These are phyloP conservation scores for Temnothorax longispinosus DNA, from an alignment of 1,140 invertebrate species.

Conservation along the genomic window DNA sequence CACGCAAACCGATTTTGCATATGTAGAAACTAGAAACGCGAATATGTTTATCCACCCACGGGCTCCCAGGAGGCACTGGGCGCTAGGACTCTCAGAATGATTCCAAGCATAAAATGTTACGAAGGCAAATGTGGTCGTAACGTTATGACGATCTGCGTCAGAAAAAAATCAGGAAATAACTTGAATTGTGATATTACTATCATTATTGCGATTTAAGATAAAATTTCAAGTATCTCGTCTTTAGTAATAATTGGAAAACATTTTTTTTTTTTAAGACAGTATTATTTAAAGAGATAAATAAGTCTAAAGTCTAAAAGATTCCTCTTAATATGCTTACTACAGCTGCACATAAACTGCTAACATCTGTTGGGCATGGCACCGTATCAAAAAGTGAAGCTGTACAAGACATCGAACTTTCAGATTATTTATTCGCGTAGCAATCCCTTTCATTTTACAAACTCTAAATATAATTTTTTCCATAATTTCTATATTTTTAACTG, in stretches of 20 bases:
- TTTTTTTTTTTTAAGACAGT: background rate
- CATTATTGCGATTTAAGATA: background rate
- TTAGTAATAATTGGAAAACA: background rate
- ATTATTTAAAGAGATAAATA: background rate
- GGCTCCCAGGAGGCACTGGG: background rate
- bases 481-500: background rate
- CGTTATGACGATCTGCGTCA: background rate
- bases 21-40: background rate
- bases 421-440: background rate
- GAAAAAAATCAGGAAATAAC: background rate
- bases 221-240: background rate
- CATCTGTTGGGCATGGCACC: background rate
- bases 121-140: background rate
- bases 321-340: background rate
- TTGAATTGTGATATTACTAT: background rate
- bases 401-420: background rate
- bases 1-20: background rate
- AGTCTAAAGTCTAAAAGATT: background rate
- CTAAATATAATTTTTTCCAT: background rate
- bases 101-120: slow-evolving; percentile 13
- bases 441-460: background rate
- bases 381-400: background rate
- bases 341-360: background rate
- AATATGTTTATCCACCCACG: background rate
- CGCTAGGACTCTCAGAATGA: slow-evolving; percentile 4